These are phyloP conservation scores for Daboia siamensis DNA, from an alignment of 2,113 vertebrate species.

Conservation along the genomic window DNA sequence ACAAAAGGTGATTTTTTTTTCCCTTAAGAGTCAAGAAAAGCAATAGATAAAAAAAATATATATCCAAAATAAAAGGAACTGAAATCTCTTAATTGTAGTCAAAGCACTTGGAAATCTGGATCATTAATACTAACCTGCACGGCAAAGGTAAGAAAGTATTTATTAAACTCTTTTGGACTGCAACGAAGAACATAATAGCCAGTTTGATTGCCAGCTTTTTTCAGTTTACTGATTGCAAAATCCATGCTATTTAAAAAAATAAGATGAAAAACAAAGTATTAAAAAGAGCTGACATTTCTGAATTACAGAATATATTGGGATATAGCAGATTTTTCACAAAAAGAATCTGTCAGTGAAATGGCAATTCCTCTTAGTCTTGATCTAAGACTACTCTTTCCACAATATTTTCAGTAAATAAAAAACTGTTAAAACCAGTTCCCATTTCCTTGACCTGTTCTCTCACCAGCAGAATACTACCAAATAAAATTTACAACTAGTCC, in stretches of 20 bases:
- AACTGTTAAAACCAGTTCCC: background rate
- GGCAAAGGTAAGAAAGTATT: constrained; percentile 93
- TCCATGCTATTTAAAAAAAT: constrained; percentile 81
- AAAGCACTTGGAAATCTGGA: background rate
- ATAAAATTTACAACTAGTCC: background rate
- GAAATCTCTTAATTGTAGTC: background rate
- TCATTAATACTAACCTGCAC: constrained; percentile 82
- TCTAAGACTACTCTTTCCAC: background rate
- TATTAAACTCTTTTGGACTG: constrained; percentile 93
- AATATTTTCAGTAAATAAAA: background rate
- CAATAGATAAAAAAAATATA: background rate
- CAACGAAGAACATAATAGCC: constrained; percentile 91
- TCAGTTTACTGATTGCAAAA: constrained; percentile 87
- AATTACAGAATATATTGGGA: background rate
- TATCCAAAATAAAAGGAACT: background rate
- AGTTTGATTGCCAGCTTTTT: constrained; percentile 84
- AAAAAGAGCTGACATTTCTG: background rate
- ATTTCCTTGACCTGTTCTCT: background rate
- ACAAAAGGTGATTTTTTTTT: background rate
- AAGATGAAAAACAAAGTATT: constrained; percentile 22
- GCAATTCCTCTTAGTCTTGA: background rate
- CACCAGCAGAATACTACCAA: background rate
- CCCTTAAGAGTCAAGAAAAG: background rate
- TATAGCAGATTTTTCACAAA: background rate
- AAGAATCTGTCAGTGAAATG: background rate